A percentile compares a stretch with the other conserved stretches of the same genome.
These are phyloP conservation scores for Megathymus violae DNA, from an alignment of 1,140 invertebrate species.

Conservation along the genomic window DNA sequence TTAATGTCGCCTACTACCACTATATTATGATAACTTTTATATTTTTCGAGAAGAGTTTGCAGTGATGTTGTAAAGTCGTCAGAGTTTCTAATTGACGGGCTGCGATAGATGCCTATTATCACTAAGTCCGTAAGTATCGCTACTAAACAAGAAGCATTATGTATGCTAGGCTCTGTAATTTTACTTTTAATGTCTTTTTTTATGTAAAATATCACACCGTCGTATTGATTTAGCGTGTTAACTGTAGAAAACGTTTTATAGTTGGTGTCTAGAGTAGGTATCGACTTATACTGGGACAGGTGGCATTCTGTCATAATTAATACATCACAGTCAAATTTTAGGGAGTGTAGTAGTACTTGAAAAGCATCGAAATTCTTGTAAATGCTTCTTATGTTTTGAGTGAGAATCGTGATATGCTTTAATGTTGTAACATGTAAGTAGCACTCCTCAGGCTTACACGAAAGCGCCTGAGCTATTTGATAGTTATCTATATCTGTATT, in stretches of 20 bases:
- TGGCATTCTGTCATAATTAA: constrained; percentile 35
- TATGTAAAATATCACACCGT: constrained; percentile 19
- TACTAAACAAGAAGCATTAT: constrained; percentile 20
- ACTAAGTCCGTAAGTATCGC: no score
- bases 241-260: constrained; percentile 19
- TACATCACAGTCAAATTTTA: constrained; percentile 23
- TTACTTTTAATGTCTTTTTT: constrained; percentile 22
- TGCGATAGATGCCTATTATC: no score
- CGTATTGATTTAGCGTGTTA: constrained; percentile 19
- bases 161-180: constrained; percentile 11
- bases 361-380: constrained; percentile 31
- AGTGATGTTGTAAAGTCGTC: constrained; percentile 12
- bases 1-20: no score
- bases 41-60: not conserved
- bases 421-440: constrained; percentile 6
- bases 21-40: constrained; percentile 4
- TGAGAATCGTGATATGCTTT: constrained; percentile 27
- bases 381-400: constrained; percentile 33
- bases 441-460: constrained; percentile 30
- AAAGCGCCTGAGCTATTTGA: constrained; percentile 26
- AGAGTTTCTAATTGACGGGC: constrained; percentile 17
- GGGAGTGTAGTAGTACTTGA: constrained; percentile 38
- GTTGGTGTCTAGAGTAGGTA: constrained; percentile 9
- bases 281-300: constrained; percentile 18
- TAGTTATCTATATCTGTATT: constrained; percentile 32